Conservation (phyloP, 2,113 vertebrate species). For the Chelonoidis abingdonii region DNA sequence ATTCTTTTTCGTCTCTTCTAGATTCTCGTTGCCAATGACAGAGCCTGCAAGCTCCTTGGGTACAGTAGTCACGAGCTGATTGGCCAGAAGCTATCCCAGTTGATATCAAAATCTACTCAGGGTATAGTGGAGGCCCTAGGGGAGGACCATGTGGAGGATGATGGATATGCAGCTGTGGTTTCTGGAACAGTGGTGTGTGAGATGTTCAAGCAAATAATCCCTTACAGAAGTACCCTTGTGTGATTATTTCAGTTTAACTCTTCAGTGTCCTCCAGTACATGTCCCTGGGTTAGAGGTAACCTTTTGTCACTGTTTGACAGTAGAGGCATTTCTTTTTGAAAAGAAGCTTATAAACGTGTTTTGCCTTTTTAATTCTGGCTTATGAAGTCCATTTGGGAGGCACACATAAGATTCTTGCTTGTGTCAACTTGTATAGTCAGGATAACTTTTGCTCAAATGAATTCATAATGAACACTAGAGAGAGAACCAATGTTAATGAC, state of each 20-base stretch:
- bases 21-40: constrained; percentile 91
- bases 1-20: constrained; percentile 53
- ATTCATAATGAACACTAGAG: not conserved
- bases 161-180: constrained; percentile 72
- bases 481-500: not conserved
- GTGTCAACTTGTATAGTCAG: not conserved
- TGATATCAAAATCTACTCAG: constrained; percentile 85
- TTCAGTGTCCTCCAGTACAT: not conserved
- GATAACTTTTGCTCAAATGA: not conserved
- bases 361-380: not conserved
- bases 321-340: not conserved
- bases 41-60: constrained; percentile 88
- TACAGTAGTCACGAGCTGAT: constrained; percentile 83
- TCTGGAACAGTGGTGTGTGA: constrained; percentile 90
- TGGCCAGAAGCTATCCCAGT: constrained; percentile 81
- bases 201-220: not conserved
- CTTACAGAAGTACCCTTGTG: not conserved
- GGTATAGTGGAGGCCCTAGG: constrained; percentile 79
- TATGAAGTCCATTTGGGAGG: not conserved
- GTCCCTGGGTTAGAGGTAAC: not conserved
- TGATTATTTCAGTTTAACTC: not conserved
- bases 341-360: not conserved
- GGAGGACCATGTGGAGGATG: constrained; percentile 79
- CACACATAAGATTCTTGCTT: not conserved
- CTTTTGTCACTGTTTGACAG: accelerated